Percentiles rank a stretch among this genome's conserved stretches.
Evolutionary conservation across 2,113 vertebrate genomes (phyloP).

Genomic region (Zosterops lateralis): DNA sequence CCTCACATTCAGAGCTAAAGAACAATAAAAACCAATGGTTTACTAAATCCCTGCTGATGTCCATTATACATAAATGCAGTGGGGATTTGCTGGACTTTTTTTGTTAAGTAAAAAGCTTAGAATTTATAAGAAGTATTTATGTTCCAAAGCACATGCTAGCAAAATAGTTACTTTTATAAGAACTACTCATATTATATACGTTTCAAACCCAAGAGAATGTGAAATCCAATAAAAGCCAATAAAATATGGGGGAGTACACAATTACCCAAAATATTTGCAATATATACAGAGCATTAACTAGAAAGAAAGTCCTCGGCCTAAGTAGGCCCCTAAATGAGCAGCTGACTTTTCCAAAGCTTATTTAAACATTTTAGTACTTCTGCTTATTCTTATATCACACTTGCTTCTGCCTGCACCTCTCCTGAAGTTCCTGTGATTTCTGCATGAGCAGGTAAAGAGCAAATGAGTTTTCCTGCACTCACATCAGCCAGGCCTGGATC

Average conservation of each 20-base stretch:
- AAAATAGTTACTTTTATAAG: background rate
- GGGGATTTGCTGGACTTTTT: background rate
- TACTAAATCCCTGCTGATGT: background rate
- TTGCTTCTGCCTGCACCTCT: background rate
- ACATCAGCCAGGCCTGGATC: background rate
- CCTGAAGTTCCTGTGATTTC: background rate
- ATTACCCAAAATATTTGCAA: background rate
- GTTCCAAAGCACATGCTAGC: background rate
- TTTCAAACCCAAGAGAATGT: background rate
- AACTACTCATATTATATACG: background rate
- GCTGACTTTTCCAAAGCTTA: background rate
- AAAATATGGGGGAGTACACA: background rate
- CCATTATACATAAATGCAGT: background rate
- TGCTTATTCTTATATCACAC: background rate
- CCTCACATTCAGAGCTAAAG: background rate
- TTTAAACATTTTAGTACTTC: background rate
- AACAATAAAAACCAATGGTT: conserved; percentile 4
- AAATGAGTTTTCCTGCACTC: fast-evolving
- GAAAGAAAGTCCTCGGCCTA: background rate
- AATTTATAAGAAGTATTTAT: background rate
- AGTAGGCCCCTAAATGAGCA: background rate
- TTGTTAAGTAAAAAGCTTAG: background rate
- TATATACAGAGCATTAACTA: background rate
- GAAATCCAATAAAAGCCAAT: background rate
- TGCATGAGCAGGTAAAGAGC: background rate